phyloP scores from a whole-genome alignment of 1,140 invertebrate species.

The Zaprionus tsacasi region DNA sequence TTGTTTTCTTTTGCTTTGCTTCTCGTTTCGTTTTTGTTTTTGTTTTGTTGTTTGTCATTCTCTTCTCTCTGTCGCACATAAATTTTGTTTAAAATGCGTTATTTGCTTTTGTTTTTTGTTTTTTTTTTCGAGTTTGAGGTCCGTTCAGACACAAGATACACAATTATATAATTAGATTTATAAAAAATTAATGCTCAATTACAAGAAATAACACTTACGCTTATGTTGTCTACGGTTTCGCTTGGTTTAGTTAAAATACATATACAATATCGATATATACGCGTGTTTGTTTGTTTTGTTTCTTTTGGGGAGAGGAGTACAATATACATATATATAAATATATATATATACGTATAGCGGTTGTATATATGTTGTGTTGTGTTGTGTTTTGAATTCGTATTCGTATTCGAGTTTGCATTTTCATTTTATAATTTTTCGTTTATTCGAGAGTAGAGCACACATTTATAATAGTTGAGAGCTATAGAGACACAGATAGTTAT shows the following conservation, averaged over 20 bases:
- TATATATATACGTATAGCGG: constrained; percentile 26
- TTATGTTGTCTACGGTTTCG: constrained; percentile 67
- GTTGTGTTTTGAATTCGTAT: not conserved
- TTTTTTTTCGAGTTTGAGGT: constrained; percentile 72
- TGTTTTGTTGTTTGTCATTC: constrained; percentile 40
- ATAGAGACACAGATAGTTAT: constrained; percentile 33
- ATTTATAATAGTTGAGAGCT: constrained; percentile 50
- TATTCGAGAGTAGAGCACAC: constrained; percentile 42
- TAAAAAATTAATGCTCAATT: constrained; percentile 81
- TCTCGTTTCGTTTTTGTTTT: constrained; percentile 5
- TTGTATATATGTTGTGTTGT: constrained; percentile 12
- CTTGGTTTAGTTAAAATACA: constrained; percentile 61
- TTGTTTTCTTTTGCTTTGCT: constrained; percentile 30
- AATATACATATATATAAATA: constrained; percentile 4
- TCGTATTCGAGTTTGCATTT: constrained; percentile 2
- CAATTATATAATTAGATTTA: constrained; percentile 64
- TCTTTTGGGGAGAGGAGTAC: not conserved
- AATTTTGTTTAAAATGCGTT: constrained; percentile 39
- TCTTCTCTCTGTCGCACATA: constrained; percentile 50
- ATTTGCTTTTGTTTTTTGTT: constrained; percentile 34
- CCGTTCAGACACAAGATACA: constrained; percentile 79
- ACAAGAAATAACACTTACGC: constrained; percentile 81
- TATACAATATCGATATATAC: constrained; percentile 35
- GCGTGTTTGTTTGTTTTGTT: not conserved
- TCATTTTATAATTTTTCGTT: not conserved